Conservation (phyloP, 2,888 invertebrate species). For the Trichogramma evanescens region DNA sequence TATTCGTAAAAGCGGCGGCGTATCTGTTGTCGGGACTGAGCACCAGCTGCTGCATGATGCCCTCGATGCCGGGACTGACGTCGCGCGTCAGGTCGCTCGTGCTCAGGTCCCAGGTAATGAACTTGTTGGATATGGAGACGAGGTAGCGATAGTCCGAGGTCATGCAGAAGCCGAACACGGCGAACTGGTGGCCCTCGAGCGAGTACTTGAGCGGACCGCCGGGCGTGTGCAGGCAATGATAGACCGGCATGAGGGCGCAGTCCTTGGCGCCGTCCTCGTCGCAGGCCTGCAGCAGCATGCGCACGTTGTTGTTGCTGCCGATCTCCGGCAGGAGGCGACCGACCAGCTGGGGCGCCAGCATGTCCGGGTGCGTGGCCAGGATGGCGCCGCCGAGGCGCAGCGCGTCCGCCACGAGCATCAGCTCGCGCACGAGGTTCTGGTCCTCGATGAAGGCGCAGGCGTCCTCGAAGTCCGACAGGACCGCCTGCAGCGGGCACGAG, state of each 20-base stretch:
- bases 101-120: slow-evolving; percentile 94
- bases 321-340: slow-evolving; percentile 90
- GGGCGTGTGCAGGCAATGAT: slow-evolving; percentile 96
- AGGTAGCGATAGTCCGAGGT: slow-evolving; percentile 88
- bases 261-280: slow-evolving; percentile 82
- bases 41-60: slow-evolving; percentile 90
- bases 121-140: slow-evolving; percentile 91
- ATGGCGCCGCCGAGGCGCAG: slow-evolving; percentile 90
- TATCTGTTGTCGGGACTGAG: slow-evolving; percentile 93
- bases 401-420: slow-evolving; percentile 89
- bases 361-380: slow-evolving; percentile 83
- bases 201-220: slow-evolving; percentile 98
- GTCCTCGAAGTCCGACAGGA: slow-evolving; percentile 93
- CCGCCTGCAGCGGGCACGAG: slow-evolving; percentile 90
- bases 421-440: slow-evolving; percentile 76
- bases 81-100: slow-evolving; percentile 92
- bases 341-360: slow-evolving; percentile 90
- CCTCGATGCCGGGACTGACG: slow-evolving; percentile 87
- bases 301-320: slow-evolving; percentile 71
- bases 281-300: slow-evolving; percentile 83
- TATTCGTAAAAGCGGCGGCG: slow-evolving; percentile 92
- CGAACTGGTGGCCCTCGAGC: slow-evolving; percentile 95
- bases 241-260: slow-evolving; percentile 84
- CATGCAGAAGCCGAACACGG: slow-evolving; percentile 85
- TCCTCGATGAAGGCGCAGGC: slow-evolving; percentile 74